Percentiles rank a stretch among this genome's conserved stretches.
These are phyloP conservation scores for Pseudanteris insignis DNA, from an alignment of 2,888 invertebrate species.

Conservation along the genomic window DNA sequence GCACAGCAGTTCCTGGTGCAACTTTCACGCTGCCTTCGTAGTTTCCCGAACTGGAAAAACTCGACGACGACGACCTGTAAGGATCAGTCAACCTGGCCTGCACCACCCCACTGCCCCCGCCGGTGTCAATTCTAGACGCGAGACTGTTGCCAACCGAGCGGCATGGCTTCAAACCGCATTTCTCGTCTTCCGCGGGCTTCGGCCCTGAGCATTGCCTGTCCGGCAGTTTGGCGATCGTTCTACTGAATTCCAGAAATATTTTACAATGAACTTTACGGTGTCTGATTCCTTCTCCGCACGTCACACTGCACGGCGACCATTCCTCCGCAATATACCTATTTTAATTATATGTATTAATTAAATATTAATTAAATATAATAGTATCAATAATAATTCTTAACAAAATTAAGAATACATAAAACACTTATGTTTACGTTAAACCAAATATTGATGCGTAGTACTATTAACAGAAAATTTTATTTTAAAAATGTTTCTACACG, in stretches of 20 bases:
- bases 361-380: not conserved
- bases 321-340: slow-evolving; percentile 86
- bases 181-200: slow-evolving; percentile 82
- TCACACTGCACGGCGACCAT: slow-evolving; percentile 92
- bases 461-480: no score
- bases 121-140: slow-evolving; percentile 63
- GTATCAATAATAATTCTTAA: no score
- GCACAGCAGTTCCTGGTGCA: slow-evolving; percentile 76
- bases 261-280: slow-evolving; percentile 91
- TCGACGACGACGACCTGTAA: slow-evolving; percentile 57
- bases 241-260: slow-evolving; percentile 91
- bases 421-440: no score
- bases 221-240: slow-evolving; percentile 86
- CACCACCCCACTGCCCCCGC: slow-evolving; percentile 64
- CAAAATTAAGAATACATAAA: no score
- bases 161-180: slow-evolving; percentile 83
- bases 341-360: not conserved
- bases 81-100: slow-evolving; percentile 63
- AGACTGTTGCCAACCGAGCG: slow-evolving; percentile 61
- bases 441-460: no score
- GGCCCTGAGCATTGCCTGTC: slow-evolving; percentile 88
- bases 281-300: slow-evolving; percentile 90
- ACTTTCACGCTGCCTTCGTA: slow-evolving; percentile 70
- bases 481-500: no score
- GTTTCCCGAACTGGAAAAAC: slow-evolving; percentile 46